Evolutionary conservation across 1,140 invertebrate species (phyloP), one percentile per base, ranked within the genome.

Genomic region (Cryptotermes secundus): DNA sequence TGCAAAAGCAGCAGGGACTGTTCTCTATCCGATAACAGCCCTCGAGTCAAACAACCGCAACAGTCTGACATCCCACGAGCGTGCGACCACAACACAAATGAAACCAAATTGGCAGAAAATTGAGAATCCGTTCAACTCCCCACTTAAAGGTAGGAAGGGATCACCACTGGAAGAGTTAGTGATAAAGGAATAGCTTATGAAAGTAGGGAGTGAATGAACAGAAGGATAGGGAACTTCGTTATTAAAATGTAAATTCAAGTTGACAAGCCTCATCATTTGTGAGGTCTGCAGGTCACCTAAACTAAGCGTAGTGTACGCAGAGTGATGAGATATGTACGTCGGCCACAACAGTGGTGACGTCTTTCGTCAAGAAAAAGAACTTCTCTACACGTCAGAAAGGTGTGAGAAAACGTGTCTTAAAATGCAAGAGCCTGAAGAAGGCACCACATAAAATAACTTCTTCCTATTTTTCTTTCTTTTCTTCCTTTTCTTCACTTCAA

Each of bases 41-140:
- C 80, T 22, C 34, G 34, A 14, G n/a, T 2, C 80, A 80, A 10
- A 38, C 19, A 38, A 3, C 81, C 45, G 22, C 45, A 49, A 49
- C 45, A 49, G 14, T 16, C 45, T 3, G 16, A 49, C 45, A 49
- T 22, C 45, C 19, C 42, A 82, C n/a, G 36, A 45, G 36, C 35
- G 12, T n/a, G 81, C 72, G 34, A 38, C 83, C 83, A 72, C 83
- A 84, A 80, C 49, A 84, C 83, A 84, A 84, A 80, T 65, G 83
- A 84, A 84, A 72, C 79, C 79, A 84, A 84, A 84, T 84, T 84
- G 83, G 83, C 83, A 84, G 83, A 84, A 84, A 84, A 84, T 84
- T 84, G 83, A 45, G 83, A 84, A 49, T 84, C 83, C 49, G 83
- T 80, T 72, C 72, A n/a, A 12, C 14, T 38, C 65, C 65, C n/a